A percentile compares a stretch with the other conserved stretches of the same genome.
Conservation (phyloP, 2,888 invertebrate species). For the Listrodromus nycthemerus region DNA sequence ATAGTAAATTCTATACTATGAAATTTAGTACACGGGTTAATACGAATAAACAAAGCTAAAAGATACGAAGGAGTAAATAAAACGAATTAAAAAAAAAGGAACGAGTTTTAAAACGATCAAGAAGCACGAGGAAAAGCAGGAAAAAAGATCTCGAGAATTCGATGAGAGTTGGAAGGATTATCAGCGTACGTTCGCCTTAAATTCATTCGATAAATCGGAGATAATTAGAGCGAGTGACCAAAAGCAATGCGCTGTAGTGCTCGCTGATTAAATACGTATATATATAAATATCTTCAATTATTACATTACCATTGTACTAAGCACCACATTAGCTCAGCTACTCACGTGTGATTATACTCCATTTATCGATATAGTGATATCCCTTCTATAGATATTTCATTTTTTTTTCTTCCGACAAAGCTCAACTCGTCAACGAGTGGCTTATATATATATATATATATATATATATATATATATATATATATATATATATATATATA, state of each 20-base stretch:
- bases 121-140: conserved; percentile 1
- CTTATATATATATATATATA: background rate
- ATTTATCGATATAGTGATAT: conserved; percentile 41
- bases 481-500: background rate
- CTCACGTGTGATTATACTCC: conserved; percentile 58
- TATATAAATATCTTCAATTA: conserved; percentile 14
- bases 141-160: conserved; percentile 14
- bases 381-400: conserved; percentile 28
- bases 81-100: background rate
- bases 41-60: conserved; percentile 17
- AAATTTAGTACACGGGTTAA: background rate
- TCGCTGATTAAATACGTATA: conserved; percentile 43
- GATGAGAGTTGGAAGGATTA: conserved; percentile 9
- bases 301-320: conserved; percentile 20
- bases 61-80: background rate
- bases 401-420: background rate
- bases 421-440: conserved; percentile 20
- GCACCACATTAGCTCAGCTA: conserved; percentile 64
- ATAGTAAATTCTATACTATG: conserved; percentile 1
- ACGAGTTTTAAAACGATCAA: too few species aligned
- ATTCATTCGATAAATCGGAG: conserved; percentile 28
- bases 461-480: background rate
- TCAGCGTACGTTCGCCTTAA: conserved; percentile 53
- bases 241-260: conserved; percentile 59
- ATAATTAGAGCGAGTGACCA: conserved; percentile 62